These are phyloP conservation scores for Euphonia xanthogaster DNA, from an alignment of 2,797 vertebrate genomes.

Conservation along the genomic window DNA sequence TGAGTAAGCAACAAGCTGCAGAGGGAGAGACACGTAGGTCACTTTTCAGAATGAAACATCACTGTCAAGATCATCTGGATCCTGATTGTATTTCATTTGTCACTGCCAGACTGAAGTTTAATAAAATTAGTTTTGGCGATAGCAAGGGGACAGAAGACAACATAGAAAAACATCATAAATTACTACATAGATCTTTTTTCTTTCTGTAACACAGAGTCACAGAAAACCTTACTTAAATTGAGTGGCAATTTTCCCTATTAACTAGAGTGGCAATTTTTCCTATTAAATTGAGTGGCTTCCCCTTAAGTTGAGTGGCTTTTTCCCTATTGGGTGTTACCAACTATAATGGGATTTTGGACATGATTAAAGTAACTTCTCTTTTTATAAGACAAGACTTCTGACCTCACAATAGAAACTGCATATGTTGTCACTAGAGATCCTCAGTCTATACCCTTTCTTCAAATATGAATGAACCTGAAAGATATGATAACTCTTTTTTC, in stretches of 20 bases:
- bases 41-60: background rate
- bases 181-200: background rate
- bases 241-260: background rate
- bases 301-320: background rate
- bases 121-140: background rate
- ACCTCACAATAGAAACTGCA: background rate
- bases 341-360: background rate
- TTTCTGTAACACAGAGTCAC: background rate
- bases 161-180: background rate
- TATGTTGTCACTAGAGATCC: background rate
- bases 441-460: background rate
- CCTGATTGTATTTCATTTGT: background rate
- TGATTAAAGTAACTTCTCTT: background rate
- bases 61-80: background rate
- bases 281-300: background rate
- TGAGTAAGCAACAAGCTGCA: background rate
- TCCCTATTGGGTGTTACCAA: fast-evolving
- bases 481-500: background rate
- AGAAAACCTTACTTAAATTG: background rate
- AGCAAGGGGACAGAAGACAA: background rate
- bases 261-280: background rate
- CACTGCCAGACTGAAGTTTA: background rate
- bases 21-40: background rate
- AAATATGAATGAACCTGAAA: background rate
- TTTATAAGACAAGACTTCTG: background rate